Conservation (phyloP, 2,113 vertebrate genomes). For the Hepsetus odoe region DNA sequence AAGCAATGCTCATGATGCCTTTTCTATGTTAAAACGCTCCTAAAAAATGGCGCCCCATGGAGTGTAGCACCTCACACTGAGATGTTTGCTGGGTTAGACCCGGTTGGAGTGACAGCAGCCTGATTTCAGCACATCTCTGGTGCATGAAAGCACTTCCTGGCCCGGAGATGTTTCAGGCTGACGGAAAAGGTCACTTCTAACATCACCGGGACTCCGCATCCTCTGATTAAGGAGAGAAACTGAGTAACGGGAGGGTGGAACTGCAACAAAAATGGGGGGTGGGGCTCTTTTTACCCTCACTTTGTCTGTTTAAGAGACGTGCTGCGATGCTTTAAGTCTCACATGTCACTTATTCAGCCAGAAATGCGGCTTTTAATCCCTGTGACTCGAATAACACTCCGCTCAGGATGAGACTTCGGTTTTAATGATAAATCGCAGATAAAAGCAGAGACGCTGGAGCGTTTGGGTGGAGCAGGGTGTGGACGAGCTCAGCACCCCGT, state of each 20-base stretch:
- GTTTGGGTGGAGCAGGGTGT: too few relatives aligned
- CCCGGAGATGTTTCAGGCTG: background rate
- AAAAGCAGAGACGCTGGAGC: background rate
- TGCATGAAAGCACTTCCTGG: background rate
- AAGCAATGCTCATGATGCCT: too few relatives aligned
- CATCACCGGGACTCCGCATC: conserved; percentile 7
- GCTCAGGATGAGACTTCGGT: background rate
- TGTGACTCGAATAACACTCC: background rate
- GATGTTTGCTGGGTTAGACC: background rate
- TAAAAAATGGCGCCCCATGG: too few relatives aligned
- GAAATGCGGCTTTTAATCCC: conserved; percentile 3
- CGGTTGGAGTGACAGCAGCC: background rate
- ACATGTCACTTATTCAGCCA: conserved; percentile 16
- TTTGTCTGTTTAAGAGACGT: background rate
- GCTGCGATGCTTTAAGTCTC: background rate
- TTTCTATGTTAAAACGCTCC: too few relatives aligned
- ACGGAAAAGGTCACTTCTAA: conserved; percentile 44
- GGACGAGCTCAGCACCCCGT: too few relatives aligned
- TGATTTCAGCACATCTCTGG: background rate
- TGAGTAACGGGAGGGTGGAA: background rate
- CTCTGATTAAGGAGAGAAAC: conserved; percentile 30
- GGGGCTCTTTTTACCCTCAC: background rate
- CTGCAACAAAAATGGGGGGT: background rate
- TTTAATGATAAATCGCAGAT: background rate
- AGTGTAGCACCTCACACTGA: background rate